Evolutionary conservation across 2,113 vertebrate genomes (phyloP), one percentile per base, ranked within the genome.

Genomic region (Bujurquina vittata): DNA sequence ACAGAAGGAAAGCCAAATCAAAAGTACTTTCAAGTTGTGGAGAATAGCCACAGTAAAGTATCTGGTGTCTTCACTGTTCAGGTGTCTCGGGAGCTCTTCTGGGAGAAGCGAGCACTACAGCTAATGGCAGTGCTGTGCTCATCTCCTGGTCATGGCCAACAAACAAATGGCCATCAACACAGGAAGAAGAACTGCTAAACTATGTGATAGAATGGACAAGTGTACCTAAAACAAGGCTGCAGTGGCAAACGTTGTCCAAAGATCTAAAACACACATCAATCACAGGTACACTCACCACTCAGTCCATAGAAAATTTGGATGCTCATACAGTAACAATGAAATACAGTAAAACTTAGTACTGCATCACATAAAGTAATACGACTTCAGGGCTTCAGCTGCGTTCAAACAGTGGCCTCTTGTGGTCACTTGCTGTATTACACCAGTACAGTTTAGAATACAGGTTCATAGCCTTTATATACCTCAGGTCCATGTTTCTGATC

Each of bases 181-280:
- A 4, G 63, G 56, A 69, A 22, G 83, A 23, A 54, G 77, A 81
- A 7, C 14, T 83, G 40, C n/a, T 85, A 82, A 65, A 88, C 67
- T 94, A 87, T 72, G 84, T 96, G 29, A 37, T 95, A 4, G 89
- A 96, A 61, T 95, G 94, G 95, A 84, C 81, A 3, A 83, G 81
- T 49, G 76, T 67, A 1, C 37, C 88, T 65, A 56, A 2, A 2
- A 14, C 26, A 10, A 15, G 65, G 33, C 62, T 93, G 62, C 80
- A 80, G 43, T 96, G 96, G 96, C 77, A 88, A 79, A 81, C 52
- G 74, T 65, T 96, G 46, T 3, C 46, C 29, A 72, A 46, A 69
- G 79, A 93, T 29, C 35, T 65, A 18, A 90, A 83, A 26, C 75
- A 5, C 9, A 87, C 92, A 43, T 80, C 37, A 5, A 83, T 96